These are phyloP conservation scores for Notarius lentiginosus DNA, from an alignment of 2,113 vertebrate genomes.

Conservation along the genomic window DNA sequence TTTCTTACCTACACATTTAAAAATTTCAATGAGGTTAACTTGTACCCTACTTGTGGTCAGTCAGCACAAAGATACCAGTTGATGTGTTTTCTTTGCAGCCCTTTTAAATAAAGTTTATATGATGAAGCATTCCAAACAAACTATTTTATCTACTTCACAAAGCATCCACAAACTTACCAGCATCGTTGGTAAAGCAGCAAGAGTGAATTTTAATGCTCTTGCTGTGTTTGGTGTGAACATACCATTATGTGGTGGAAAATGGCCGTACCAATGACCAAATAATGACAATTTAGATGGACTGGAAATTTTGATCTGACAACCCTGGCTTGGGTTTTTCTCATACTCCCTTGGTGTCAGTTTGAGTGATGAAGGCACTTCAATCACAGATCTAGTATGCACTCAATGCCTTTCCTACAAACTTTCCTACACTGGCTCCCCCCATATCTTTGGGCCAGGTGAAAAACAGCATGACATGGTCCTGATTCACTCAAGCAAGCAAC, in stretches of 20 bases:
- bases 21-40: too few species aligned
- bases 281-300: not conserved
- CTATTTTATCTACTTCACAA: too few species aligned
- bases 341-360: not conserved
- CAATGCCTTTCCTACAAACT: not conserved
- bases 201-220: too few species aligned
- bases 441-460: not conserved
- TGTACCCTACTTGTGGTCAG: too few species aligned
- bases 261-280: not conserved
- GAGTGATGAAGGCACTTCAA: not conserved
- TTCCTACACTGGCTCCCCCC: not conserved
- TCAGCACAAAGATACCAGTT: too few species aligned
- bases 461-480: not conserved
- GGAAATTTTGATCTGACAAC: not conserved
- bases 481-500: conserved; percentile 11
- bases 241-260: not conserved
- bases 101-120: too few species aligned
- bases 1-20: too few species aligned
- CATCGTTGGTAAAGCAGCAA: too few species aligned
- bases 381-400: not conserved
- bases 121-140: too few species aligned
- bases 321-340: not conserved
- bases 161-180: too few species aligned
- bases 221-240: too few species aligned
- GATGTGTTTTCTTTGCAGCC: too few species aligned